Percentiles rank a stretch among this genome's conserved stretches.
Conservation (phyloP, 1,140 invertebrate species). For the Battus philenor region DNA sequence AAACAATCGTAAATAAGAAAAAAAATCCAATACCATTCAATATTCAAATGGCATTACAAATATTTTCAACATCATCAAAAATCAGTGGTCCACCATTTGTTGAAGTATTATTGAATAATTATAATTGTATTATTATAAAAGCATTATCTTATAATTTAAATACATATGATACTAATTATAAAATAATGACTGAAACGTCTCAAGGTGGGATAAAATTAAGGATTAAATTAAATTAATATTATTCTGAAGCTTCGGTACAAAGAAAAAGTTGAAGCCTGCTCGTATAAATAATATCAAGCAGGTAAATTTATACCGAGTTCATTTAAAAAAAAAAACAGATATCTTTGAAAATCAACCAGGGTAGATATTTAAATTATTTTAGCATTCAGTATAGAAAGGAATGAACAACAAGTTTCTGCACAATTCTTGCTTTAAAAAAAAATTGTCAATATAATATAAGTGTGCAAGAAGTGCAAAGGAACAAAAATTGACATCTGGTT, state of each 20-base stretch:
- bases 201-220: constrained; percentile 14
- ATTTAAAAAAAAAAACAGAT: not conserved
- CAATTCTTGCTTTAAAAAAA: too few relatives aligned
- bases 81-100: not conserved
- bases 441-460: too few relatives aligned
- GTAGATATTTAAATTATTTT: not conserved
- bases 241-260: too few relatives aligned
- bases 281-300: not conserved
- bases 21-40: not conserved
- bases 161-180: not conserved
- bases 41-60: constrained; percentile 1
- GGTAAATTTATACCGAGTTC: not conserved
- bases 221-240: constrained; percentile 13
- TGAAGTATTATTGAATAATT: not conserved
- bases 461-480: too few relatives aligned
- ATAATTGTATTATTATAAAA: constrained; percentile 8
- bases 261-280: not conserved
- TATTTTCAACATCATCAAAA: not conserved
- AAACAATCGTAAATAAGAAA: not conserved
- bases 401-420: too few relatives aligned
- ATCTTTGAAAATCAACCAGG: not conserved
- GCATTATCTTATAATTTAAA: constrained; percentile 1
- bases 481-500: too few relatives aligned
- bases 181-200: constrained; percentile 14
- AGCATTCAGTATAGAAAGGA: too few relatives aligned